Base-by-base conservation (phyloP, 2,888 invertebrate species). In the Polyploca ridens region DNA sequence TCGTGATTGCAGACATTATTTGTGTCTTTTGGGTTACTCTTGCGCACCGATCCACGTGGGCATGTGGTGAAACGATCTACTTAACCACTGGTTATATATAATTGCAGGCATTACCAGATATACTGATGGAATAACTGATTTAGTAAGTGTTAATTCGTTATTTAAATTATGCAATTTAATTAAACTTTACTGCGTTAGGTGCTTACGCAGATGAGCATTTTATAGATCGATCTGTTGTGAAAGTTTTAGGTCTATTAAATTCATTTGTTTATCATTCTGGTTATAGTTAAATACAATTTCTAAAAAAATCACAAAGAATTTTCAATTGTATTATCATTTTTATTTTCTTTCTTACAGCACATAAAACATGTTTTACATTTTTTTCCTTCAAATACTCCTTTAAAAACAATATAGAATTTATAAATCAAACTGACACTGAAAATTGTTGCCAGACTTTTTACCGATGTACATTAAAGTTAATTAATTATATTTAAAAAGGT, bases 1-100 rank as follows among this genome's bases (percentile, higher is more conserved):
- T 81, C 78, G 70, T 70, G 63, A 54, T 73, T 73, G 66, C 70
- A 75, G 66, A 69, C 77, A 81, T 81, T 54, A 19, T 19, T 54
- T 19, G 81, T 82, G 78, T 83, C 69, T 83, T 82, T 81, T 80
- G 71, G 73, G 75, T 75, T 77, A 41, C 41, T 41, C 13, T 61
- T 61, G 41, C 41, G 44, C 41, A 60, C 41, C 6, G 61, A 68
- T 77, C 77, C 71, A 73, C 77, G 49, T 49, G 49, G 49, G 49
- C 49, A 80, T 69, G 68, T 73, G 67, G 70, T 64, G 85, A 77
- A 85, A 85, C 85, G 88, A 86, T 87, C 88, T 86, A 86, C 73
- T 88, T 87, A 78, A 59, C 69, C 60, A 60, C 68, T 71, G 41
- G 19, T 65, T 63, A 65, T 54, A 64, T 63, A 75, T 81, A 82